These are phyloP conservation scores for Agriotes lineatus DNA, from an alignment of 2,888 invertebrate genomes.

Conservation along the genomic window DNA sequence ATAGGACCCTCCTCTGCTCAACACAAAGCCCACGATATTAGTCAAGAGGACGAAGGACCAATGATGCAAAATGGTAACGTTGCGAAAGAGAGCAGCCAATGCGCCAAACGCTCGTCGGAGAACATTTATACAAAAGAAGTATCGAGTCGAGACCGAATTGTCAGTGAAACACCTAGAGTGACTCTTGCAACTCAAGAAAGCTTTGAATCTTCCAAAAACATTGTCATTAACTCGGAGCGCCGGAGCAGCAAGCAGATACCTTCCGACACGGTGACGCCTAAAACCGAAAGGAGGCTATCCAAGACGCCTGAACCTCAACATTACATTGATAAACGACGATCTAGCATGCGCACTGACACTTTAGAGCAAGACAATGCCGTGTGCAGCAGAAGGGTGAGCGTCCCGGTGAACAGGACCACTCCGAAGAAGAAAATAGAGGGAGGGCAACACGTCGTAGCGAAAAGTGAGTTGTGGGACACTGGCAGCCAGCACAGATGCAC, in stretches of 20 bases:
- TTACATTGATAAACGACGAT: conserved; percentile 28
- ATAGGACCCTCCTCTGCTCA: conserved; percentile 5
- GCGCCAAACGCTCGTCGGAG: conserved; percentile 13
- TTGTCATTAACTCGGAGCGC: not conserved
- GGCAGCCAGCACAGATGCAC: conserved; percentile 63
- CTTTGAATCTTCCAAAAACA: conserved; percentile 1
- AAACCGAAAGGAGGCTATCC: conserved; percentile 12
- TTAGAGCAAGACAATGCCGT: conserved; percentile 8
- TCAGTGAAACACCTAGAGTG: not conserved
- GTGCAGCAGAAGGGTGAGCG: conserved; percentile 55
- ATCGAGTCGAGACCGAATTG: not conserved
- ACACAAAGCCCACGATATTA: conserved; percentile 9
- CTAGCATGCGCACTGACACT: conserved; percentile 19
- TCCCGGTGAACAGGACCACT: conserved; percentile 58
- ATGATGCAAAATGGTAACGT: conserved; percentile 51
- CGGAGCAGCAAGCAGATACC: not conserved
- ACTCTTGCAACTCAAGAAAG: conserved; percentile 13
- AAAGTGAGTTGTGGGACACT: conserved; percentile 67
- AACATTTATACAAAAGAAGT: not conserved
- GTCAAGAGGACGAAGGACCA: conserved; percentile 39
- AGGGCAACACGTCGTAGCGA: conserved; percentile 64
- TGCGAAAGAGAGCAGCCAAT: conserved; percentile 32
- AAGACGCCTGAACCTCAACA: conserved; percentile 14
- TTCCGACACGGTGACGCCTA: conserved; percentile 28
- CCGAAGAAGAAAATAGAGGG: conserved; percentile 67